Percentiles rank a stretch among this genome's conserved stretches.
These are phyloP conservation scores for Dascillus cervinus DNA, from an alignment of 2,888 invertebrate genomes.

Conservation along the genomic window DNA sequence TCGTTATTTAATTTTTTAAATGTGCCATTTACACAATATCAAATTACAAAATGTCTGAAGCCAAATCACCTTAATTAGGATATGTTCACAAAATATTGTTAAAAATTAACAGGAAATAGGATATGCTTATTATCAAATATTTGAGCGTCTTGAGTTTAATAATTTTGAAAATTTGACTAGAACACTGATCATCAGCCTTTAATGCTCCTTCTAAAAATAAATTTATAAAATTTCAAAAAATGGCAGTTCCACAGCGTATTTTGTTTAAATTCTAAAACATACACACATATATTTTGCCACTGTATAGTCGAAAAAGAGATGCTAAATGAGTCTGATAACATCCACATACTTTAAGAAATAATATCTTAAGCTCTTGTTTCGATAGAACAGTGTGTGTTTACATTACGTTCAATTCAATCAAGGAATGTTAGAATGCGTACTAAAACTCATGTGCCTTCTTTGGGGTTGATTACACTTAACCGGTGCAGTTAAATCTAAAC, in stretches of 20 bases:
- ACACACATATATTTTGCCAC: background rate
- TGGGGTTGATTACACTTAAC: constrained; percentile 20
- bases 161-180: too few relatives aligned
- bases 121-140: too few relatives aligned
- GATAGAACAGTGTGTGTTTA: too few relatives aligned
- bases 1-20: constrained; percentile 10
- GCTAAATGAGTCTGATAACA: too few relatives aligned
- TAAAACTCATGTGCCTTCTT: constrained; percentile 34
- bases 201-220: background rate
- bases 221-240: background rate
- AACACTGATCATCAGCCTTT: background rate
- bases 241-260: background rate
- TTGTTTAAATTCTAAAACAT: background rate
- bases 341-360: too few relatives aligned
- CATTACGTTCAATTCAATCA: constrained; percentile 5
- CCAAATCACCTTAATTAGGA: constrained; percentile 17
- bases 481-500: constrained; percentile 31
- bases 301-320: too few relatives aligned
- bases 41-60: constrained; percentile 7
- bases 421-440: constrained; percentile 18
- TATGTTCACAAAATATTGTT: constrained; percentile 25
- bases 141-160: too few relatives aligned
- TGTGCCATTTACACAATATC: constrained; percentile 15
- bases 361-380: too few relatives aligned
- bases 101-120: too few relatives aligned